Evolutionary conservation across 2,888 invertebrate species (phyloP).

Genomic region (Uropetala carovei): DNA sequence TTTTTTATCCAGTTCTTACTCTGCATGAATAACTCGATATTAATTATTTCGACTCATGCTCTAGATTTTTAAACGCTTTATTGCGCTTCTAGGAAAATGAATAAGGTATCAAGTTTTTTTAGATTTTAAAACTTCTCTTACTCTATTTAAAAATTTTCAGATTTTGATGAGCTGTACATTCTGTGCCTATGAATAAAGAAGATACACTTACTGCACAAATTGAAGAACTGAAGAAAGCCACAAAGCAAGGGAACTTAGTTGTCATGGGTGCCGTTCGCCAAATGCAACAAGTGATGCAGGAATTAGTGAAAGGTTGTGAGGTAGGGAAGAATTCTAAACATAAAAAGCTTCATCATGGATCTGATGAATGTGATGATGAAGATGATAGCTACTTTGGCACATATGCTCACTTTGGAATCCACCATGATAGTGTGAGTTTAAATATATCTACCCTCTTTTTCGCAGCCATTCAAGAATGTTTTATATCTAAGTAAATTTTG

Average conservation of each 20-base stretch:
- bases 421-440: slow-evolving; percentile 86
- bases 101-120: not conserved
- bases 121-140: not conserved
- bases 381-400: slow-evolving; percentile 81
- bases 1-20: not conserved
- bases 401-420: slow-evolving; percentile 79
- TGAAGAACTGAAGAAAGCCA: slow-evolving; percentile 77
- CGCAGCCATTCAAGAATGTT: too few species aligned
- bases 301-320: slow-evolving; percentile 75
- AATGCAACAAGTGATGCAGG: slow-evolving; percentile 80
- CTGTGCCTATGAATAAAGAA: not conserved
- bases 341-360: slow-evolving; percentile 51
- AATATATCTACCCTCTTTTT: not conserved
- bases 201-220: slow-evolving; percentile 77
- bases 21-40: not conserved
- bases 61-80: not conserved
- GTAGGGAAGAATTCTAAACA: slow-evolving; percentile 70
- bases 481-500: too few species aligned
- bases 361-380: slow-evolving; percentile 73
- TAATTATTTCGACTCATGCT: not conserved
- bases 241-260: slow-evolving; percentile 14
- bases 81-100: not conserved
- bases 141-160: not conserved
- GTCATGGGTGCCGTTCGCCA: slow-evolving; percentile 69
- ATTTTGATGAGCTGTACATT: slow-evolving; percentile 36